Evolutionary conservation across 1,140 invertebrate genomes (phyloP), one percentile per base, ranked within the genome.

Genomic region (Pseudobourletiella spinata): DNA sequence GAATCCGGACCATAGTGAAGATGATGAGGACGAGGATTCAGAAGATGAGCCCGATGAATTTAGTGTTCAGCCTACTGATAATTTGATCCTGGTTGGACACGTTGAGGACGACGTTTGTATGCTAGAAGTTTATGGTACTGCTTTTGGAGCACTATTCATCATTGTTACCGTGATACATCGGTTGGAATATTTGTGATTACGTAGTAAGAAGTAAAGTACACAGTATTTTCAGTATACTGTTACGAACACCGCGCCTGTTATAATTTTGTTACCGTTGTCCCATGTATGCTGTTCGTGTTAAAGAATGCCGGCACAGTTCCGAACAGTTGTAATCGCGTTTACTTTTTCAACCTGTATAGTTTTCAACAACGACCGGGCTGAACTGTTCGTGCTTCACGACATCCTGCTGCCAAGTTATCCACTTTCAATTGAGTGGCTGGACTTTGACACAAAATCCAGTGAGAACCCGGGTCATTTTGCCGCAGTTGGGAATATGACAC

Each of bases 341-440:
- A n/a, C 26, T 24, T 59, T 42, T 55, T 57, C 14, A 66, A 58
- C 65, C 68, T 67, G 82, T 81, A 63, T 74, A 89, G 91, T 97
- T 43, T 95, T 91, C 73, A 97, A 97, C 76, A 85, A 91, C 74
- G 81, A 83, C 29, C 87, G 91, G 72, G 86, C 82, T 39, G 89
- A 89, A 20, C 82, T 95, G 55, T 98, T 95, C 75, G 86, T 93
- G 11, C 92, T 97, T 74, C 94, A 97, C 76, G 92, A 97, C 73
- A 84, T 94, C 50, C 74, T 94, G 15, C 76, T 97, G 50, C 85
- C 91, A 2, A 84, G 88, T 46, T 90, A 91, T 73, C 93, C 94
- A 3, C 76, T 97, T 6, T 91, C 89, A 71, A 82, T 96, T 26
- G 92, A 96, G 76, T 96, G 92, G 90, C 74, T 96, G 32, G 86